Conservation (phyloP, 2,113 vertebrate genomes). For the Tapirus terrestris region DNA sequence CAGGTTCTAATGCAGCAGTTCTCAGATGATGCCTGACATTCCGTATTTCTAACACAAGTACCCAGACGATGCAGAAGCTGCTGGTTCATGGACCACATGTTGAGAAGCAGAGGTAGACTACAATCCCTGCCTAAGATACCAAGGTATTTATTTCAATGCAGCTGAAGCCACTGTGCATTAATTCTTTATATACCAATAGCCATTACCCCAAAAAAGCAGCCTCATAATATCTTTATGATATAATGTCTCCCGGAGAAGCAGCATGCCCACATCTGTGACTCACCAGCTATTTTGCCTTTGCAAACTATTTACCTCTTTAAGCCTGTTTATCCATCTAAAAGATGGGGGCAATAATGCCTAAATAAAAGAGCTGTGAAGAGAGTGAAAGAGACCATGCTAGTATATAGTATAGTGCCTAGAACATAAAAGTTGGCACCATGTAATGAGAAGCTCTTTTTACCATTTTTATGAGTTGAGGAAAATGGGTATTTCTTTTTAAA, state of each 20-base stretch:
- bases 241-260: neutral
- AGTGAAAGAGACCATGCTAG: neutral
- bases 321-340: neutral
- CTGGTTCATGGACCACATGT: neutral
- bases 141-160: neutral
- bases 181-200: slow-evolving; percentile 20
- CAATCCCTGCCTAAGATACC: neutral
- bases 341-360: neutral
- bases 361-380: neutral
- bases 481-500: slow-evolving; percentile 18
- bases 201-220: slow-evolving; percentile 13
- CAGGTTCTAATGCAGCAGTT: neutral
- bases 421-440: neutral
- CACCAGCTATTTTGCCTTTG: slow-evolving; percentile 19
- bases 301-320: neutral
- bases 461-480: neutral
- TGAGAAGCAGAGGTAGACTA: neutral
- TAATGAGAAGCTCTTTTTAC: neutral
- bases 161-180: neutral
- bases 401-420: fast-evolving
- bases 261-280: neutral
- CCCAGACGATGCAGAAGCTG: neutral
- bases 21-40: neutral
- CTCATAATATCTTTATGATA: neutral
- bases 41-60: neutral